Conservation (phyloP, 1,140 invertebrate species). For the Andricus grossulariae region DNA sequence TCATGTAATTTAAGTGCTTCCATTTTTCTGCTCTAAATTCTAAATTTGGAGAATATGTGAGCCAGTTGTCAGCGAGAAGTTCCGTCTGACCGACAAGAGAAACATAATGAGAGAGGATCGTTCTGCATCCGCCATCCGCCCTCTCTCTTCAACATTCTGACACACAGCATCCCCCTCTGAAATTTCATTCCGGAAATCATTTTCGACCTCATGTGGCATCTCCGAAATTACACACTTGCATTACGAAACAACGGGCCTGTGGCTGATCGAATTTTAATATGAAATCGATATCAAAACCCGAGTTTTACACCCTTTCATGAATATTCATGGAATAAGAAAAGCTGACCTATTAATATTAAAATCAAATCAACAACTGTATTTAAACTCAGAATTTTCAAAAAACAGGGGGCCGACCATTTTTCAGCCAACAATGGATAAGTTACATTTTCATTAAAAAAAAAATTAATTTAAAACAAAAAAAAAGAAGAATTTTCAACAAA, state of each 20-base stretch:
- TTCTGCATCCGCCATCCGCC: not conserved
- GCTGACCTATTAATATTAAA: slow-evolving; percentile 3
- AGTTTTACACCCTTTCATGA: slow-evolving; percentile 3
- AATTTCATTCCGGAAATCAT: slow-evolving; percentile 22
- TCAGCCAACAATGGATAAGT: too few relatives aligned
- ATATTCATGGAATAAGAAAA: slow-evolving; percentile 14
- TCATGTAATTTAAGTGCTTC: too few relatives aligned
- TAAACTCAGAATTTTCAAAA: too few relatives aligned
- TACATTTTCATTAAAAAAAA: too few relatives aligned
- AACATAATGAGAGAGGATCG: not conserved
- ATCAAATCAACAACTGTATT: not conserved
- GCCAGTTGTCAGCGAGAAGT: not conserved
- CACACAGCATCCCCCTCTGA: not conserved
- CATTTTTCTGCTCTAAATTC: not conserved
- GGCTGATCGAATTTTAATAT: slow-evolving; percentile 11
- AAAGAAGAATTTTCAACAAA: too few relatives aligned
- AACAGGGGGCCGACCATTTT: too few relatives aligned
- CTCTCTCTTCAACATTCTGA: not conserved
- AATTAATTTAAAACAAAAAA: too few relatives aligned
- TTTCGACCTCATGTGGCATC: slow-evolving; percentile 10
- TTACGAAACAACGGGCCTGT: not conserved
- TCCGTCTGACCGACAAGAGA: not conserved
- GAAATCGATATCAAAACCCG: slow-evolving; percentile 8
- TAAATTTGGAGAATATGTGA: not conserved
- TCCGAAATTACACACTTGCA: not conserved